Conservation (phyloP, 2,797 vertebrate species). For the Accipiter badius region DNA sequence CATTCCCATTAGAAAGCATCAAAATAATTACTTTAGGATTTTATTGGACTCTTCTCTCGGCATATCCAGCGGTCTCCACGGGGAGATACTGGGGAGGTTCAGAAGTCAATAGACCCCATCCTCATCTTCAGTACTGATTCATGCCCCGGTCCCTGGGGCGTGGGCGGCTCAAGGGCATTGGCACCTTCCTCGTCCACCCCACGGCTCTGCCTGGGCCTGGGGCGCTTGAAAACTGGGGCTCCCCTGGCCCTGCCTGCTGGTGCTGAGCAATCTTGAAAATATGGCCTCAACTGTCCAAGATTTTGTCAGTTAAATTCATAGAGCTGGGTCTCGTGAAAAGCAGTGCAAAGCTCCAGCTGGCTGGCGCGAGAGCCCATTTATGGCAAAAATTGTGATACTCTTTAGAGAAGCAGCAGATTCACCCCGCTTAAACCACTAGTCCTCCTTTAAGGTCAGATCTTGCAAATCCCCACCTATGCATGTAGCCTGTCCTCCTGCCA, state of each 20-base stretch:
- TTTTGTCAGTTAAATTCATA: background rate
- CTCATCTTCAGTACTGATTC: background rate
- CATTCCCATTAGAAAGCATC: background rate
- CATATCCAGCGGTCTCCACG: background rate
- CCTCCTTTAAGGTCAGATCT: background rate
- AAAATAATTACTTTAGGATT: background rate
- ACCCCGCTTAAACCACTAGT: background rate
- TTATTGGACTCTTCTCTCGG: background rate
- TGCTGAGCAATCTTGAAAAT: constrained; percentile 20
- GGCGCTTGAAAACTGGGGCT: background rate
- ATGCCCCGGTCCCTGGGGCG: rapidly evolving
- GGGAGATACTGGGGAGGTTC: background rate
- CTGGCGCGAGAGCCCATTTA: background rate
- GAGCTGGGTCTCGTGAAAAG: background rate
- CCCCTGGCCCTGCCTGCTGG: background rate
- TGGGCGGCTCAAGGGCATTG: background rate
- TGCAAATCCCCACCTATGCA: background rate
- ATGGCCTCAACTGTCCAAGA: background rate
- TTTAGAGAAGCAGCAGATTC: background rate
- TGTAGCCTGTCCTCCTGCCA: background rate
- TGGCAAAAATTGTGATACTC: background rate
- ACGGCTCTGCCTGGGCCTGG: background rate
- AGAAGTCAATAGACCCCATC: background rate
- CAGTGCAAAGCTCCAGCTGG: background rate
- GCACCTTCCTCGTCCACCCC: background rate